These are phyloP conservation scores for Oryzaephilus surinamensis DNA, from an alignment of 1,140 invertebrate genomes.

Conservation along the genomic window DNA sequence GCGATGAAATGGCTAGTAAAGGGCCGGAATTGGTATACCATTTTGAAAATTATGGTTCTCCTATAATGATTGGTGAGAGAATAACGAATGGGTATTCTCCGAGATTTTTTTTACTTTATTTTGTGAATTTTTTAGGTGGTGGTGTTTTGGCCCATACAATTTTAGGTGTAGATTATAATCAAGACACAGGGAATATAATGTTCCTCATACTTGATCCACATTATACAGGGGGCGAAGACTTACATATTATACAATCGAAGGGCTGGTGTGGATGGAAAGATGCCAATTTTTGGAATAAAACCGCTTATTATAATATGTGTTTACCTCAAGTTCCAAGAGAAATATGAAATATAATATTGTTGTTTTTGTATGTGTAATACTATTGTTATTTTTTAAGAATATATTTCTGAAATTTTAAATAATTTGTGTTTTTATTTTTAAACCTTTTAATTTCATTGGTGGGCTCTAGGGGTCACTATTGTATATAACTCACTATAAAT, in stretches of 20 bases:
- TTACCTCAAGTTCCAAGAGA: conserved; percentile 63
- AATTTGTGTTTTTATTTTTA: no score
- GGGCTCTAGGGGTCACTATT: no score
- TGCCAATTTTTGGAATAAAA: conserved; percentile 82
- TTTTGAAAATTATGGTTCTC: conserved; percentile 87
- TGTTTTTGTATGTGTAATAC: conserved; percentile 2
- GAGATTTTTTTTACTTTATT: neutral
- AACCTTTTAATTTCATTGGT: no score
- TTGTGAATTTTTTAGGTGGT: conserved; percentile 57
- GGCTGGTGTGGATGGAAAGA: conserved; percentile 94
- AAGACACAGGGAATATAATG: conserved; percentile 60
- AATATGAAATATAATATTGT: conserved; percentile 32
- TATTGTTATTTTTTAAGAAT: conserved; percentile 1
- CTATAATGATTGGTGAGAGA: conserved; percentile 98
- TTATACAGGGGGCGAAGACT: conserved; percentile 78
- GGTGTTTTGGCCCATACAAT: conserved; percentile 97
- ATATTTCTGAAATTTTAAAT: no score
- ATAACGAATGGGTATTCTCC: no score
- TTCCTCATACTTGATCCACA: conserved; percentile 97
- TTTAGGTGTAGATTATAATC: conserved; percentile 83
- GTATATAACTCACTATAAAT: no score
- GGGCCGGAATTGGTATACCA: conserved; percentile 76
- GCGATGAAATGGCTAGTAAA: conserved; percentile 70
- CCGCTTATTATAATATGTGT: conserved; percentile 91
- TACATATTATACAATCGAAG: conserved; percentile 59